Conservation (phyloP, 2,113 vertebrate genomes). For the Motacilla alba region DNA sequence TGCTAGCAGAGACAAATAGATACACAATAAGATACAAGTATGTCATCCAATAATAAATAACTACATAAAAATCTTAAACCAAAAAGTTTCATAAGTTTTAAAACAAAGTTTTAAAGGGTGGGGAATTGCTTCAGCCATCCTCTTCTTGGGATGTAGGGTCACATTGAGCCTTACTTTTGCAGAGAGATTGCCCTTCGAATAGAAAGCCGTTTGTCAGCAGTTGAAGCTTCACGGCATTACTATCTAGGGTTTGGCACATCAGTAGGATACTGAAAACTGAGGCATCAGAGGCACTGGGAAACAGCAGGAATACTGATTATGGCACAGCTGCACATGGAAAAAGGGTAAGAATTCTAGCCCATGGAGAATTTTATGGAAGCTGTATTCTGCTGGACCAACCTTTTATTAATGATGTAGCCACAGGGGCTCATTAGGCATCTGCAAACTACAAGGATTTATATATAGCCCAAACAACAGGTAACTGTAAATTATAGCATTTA, state of each 20-base stretch:
- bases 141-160: background rate
- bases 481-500: background rate
- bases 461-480: background rate
- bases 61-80: background rate
- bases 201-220: background rate
- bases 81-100: background rate
- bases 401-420: constrained; percentile 4
- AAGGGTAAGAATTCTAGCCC: background rate
- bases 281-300: background rate
- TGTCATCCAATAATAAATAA: background rate
- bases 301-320: constrained; percentile 16
- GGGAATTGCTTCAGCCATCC: background rate
- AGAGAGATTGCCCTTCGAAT: background rate
- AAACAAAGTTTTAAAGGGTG: background rate
- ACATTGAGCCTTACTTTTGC: background rate
- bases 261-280: background rate
- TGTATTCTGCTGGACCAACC: background rate
- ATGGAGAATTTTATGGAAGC: background rate
- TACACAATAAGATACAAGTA: background rate
- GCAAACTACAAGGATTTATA: background rate
- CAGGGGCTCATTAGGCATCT: constrained; percentile 7
- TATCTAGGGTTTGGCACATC: background rate
- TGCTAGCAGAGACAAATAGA: constrained; percentile 18
- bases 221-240: background rate
- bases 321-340: background rate